Evolutionary conservation across 1,140 invertebrate species (phyloP).

Genomic region (Pogonomyrmex barbatus): DNA sequence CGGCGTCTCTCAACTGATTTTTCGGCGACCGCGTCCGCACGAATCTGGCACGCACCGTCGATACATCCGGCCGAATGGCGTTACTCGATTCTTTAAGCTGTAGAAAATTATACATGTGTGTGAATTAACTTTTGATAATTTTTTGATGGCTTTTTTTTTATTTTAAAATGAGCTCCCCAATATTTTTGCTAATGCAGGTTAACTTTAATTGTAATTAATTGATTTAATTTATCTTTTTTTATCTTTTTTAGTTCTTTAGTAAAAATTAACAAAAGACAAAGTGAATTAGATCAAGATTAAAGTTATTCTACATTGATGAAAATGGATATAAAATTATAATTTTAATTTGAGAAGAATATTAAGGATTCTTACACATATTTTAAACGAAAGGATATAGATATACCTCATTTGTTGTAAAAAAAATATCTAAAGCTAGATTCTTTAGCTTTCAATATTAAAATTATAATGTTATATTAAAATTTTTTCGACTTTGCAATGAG

Average conservation of each 20-base stretch:
- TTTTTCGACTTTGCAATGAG: not conserved
- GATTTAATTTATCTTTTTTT: too few relatives aligned
- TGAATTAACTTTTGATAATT: not conserved
- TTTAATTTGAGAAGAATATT: not conserved
- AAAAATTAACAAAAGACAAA: too few relatives aligned
- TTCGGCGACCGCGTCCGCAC: not conserved
- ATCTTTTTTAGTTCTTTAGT: too few relatives aligned
- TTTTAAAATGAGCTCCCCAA: not conserved
- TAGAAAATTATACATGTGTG: not conserved
- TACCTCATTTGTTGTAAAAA: not conserved
- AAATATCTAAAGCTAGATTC: not conserved
- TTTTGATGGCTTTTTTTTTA: not conserved
- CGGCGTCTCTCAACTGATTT: conserved; percentile 19
- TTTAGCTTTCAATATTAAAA: not conserved
- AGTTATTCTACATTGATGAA: too few relatives aligned
- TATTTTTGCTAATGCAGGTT: too few relatives aligned
- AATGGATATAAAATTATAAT: not conserved
- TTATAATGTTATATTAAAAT: not conserved
- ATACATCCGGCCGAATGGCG: not conserved
- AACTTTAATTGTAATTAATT: too few relatives aligned
- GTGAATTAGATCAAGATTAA: too few relatives aligned
- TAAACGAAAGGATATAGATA: not conserved
- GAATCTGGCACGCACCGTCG: conserved; percentile 11
- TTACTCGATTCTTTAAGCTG: not conserved
- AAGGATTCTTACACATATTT: not conserved